Evolutionary conservation across 1,140 invertebrate species (phyloP), one percentile per base, ranked within the genome.

Genomic region (Whitmania pigra): DNA sequence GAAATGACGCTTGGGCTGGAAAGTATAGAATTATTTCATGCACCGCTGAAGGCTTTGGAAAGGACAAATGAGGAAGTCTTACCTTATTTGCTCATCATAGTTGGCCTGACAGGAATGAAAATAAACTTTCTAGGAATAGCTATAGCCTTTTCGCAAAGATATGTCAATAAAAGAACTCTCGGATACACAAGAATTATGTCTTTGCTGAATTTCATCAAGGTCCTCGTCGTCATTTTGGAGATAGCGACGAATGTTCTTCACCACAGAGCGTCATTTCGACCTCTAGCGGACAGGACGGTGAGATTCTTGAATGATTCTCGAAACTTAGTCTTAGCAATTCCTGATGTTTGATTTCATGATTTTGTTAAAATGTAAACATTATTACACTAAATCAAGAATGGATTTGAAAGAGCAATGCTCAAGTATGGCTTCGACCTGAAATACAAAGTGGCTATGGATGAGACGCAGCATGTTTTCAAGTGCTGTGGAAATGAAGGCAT

Each of bases 401-500:
- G 57, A 25, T 63, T 63, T 31, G 22, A 25, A 31, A 63, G 57
- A 63, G 57, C 57, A 6, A 63, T 63, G 22, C 57, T 25, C 20
- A 63, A 63, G 29, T 63, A 63, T 31, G 57, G 57, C 18, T 63
- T 25, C 57, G 20, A 63, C 20, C 22, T 25, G 29, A 63, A 22
- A 13, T 63, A 63, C 57, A 63, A 63, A 63, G 29, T 25, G 29
- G 57, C 57, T 9, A n/a, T 63, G 57, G 57, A 63, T 20, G 22
- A 25, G 29, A 63, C 57, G 22, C 57, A 63, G 20, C 57, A 63
- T 13, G 7, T 13, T 25, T 63, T 63, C 57, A 22, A 63, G 18
- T 63, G 57, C 18, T 63, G 57, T 63, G 57, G 57, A 22, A 63
- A 63, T 31, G 57, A 63, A 63, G 29, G 29, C 57, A 13, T 63